Conservation (phyloP, 2,888 invertebrate species). For the Philereme vetulata region DNA sequence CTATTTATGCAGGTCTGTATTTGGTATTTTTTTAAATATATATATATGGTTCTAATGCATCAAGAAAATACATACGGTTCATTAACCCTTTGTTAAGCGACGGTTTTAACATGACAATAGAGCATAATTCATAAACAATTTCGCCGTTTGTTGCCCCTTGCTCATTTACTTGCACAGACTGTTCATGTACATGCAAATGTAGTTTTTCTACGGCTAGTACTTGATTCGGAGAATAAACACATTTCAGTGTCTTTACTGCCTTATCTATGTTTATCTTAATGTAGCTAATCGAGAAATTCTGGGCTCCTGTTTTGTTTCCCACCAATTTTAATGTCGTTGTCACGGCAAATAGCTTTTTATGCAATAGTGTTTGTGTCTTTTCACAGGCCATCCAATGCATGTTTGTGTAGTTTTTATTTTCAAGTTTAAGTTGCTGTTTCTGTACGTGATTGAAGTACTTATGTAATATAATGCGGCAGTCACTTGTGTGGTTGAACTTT, state of each 20-base stretch:
- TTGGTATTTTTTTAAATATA: not conserved
- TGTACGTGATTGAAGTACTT: constrained; percentile 18
- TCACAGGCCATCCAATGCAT: constrained; percentile 10
- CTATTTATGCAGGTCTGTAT: not conserved
- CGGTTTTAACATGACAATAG: constrained; percentile 18
- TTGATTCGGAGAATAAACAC: constrained; percentile 14
- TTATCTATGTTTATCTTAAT: constrained; percentile 34
- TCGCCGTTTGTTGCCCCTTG: constrained; percentile 1
- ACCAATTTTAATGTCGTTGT: constrained; percentile 16
- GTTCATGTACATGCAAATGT: constrained; percentile 19
- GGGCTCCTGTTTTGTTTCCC: constrained; percentile 31
- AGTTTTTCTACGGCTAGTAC: constrained; percentile 15
- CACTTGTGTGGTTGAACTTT: constrained; percentile 23
- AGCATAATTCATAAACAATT: constrained; percentile 15
- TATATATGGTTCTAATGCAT: not conserved
- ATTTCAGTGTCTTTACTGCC: constrained; percentile 25
- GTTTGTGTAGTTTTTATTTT: constrained; percentile 13
- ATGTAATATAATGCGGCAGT: constrained; percentile 17
- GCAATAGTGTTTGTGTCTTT: constrained; percentile 6
- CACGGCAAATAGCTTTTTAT: not conserved
- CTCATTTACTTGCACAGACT: constrained; percentile 6
- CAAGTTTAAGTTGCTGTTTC: constrained; percentile 13
- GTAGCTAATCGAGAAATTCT: constrained; percentile 18
- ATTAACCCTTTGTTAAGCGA: constrained; percentile 7
- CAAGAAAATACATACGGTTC: not conserved